Evolutionary conservation across 2,888 invertebrate species (phyloP).

Genomic region (Brachylomia viminalis): DNA sequence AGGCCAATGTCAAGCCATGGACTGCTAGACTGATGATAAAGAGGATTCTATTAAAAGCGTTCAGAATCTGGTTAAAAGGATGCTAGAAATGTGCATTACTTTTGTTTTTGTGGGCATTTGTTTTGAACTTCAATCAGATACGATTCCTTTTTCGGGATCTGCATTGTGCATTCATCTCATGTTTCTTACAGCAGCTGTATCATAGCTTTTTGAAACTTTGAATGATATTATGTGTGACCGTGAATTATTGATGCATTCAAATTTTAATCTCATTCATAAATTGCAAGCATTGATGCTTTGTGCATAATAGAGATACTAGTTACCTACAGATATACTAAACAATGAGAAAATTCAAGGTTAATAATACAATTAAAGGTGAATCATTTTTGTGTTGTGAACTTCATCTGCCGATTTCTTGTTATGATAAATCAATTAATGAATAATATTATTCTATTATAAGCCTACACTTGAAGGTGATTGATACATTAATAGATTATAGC

Average conservation of each 20-base stretch:
- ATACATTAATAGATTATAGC: conserved; percentile 26
- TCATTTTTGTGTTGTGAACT: conserved; percentile 31
- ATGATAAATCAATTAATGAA: conserved; percentile 45
- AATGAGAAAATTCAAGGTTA: background rate
- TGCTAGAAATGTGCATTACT: background rate
- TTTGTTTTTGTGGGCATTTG: background rate
- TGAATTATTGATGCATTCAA: background rate
- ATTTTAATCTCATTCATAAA: background rate
- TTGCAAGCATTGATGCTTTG: background rate
- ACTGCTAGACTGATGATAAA: accelerated
- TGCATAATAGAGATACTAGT: background rate
- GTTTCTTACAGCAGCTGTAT: background rate
- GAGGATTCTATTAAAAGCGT: background rate
- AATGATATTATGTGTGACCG: background rate
- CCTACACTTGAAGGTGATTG: conserved; percentile 23
- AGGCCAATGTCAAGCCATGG: background rate
- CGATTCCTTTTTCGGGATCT: background rate
- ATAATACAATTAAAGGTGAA: conserved; percentile 33
- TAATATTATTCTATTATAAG: conserved; percentile 30
- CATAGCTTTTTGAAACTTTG: background rate
- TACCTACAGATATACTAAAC: background rate
- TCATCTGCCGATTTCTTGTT: conserved; percentile 50
- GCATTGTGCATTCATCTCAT: background rate
- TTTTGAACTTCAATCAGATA: background rate
- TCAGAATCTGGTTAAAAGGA: background rate